Base-by-base conservation (phyloP, 2,888 invertebrate genomes). In the Mellilla xanthometata region DNA sequence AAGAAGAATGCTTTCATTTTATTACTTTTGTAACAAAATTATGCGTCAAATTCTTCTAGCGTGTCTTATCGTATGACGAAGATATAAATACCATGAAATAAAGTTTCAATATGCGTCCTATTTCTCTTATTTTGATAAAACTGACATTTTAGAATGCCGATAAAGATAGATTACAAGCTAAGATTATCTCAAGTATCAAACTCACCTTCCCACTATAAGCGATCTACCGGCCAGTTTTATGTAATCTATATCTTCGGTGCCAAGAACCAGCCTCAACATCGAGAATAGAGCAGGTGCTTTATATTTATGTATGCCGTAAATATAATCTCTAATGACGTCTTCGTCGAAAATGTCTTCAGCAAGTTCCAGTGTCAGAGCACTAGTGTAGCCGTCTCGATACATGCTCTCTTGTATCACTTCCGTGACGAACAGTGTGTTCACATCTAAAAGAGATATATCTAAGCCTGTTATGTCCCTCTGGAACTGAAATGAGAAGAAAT, bases 381-480 rank as follows among this genome's bases (percentile, higher is more conserved):
- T 56, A 0, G 39, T 3, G 30, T 78, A 82, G 0, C 70, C 68
- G 44, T 89, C 89, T 2, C 58, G 60, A 0, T 75, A 62, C 4
- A 89, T 56, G 51, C 81, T 76, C 38, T 88, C 87, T 68, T 85
- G 87, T 7, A 88, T 76, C 0, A 88, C 54, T 10, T 89, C 87
- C 1, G 79, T 69, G 5, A 77, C 70, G 31, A 88, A 88, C 31
- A 88, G 52, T 0, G 83, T 74, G 23, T 85, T 65, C 8, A 79
- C 62, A 27, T 89, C 88, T 0, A 88, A 42, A 2, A 76, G 54
- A 2, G 68, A 62, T 0, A 62, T 48, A 29, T 78, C 76, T 3
- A 34, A 29, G 0, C 56, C 66, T 0, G 36, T 3, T 0, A 56
- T 22, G 8, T 65, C 59, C 0, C 50, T 46, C 69, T 86, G 75